Percentiles rank a stretch among this genome's conserved stretches.
Conservation (phyloP, 2,888 invertebrate species). For the Neelides folsomi region DNA sequence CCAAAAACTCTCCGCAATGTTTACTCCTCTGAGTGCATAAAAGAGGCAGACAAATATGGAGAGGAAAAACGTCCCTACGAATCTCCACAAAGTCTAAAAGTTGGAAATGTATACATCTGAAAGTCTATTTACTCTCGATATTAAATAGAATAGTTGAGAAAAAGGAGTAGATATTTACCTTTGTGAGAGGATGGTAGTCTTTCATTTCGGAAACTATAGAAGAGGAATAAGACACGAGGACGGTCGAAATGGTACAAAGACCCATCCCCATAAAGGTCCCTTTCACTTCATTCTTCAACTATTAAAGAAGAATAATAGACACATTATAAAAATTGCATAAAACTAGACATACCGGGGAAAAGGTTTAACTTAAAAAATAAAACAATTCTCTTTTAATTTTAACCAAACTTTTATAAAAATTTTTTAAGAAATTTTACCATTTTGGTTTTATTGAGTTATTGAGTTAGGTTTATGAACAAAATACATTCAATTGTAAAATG, state of each 20-base stretch:
- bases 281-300: too few relatives aligned
- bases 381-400: too few relatives aligned
- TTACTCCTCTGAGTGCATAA: constrained; percentile 19
- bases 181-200: constrained; percentile 28
- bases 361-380: too few relatives aligned
- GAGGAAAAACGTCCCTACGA: constrained; percentile 24
- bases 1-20: constrained; percentile 23
- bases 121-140: constrained; percentile 4
- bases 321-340: too few relatives aligned
- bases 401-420: too few relatives aligned
- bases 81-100: constrained; percentile 11
- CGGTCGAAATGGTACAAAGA: constrained; percentile 25
- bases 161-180: constrained; percentile 5
- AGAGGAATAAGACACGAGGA: constrained; percentile 23
- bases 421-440: too few relatives aligned
- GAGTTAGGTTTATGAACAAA: too few relatives aligned
- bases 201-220: constrained; percentile 27
- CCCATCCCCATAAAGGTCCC: constrained; percentile 17
- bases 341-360: too few relatives aligned
- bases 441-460: too few relatives aligned
- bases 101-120: not conserved
- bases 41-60: constrained; percentile 22
- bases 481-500: too few relatives aligned
- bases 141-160: constrained; percentile 19
- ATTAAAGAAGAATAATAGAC: too few relatives aligned